Evolutionary conservation across 2,888 invertebrate species (phyloP).

Genomic region (Metellina segmentata): DNA sequence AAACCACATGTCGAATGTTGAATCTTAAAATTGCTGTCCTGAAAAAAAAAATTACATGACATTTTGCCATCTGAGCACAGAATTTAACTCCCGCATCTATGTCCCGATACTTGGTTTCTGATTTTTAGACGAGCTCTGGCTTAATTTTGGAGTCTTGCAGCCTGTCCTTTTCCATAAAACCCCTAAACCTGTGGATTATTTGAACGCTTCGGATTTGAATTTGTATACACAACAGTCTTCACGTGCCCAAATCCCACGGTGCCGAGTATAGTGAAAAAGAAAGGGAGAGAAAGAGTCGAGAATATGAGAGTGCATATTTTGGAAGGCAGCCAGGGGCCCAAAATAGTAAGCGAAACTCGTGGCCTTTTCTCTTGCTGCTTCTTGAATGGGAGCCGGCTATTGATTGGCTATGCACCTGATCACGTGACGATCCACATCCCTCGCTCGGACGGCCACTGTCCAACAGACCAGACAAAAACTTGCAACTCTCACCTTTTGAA

Average conservation of each 20-base stretch:
- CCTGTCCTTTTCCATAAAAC: no score
- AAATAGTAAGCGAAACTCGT: constrained; percentile 47
- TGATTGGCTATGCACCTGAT: constrained; percentile 33
- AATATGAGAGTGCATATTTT: constrained; percentile 2
- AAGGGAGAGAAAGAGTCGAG: neutral
- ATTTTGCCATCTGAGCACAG: no score
- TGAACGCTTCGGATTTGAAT: neutral
- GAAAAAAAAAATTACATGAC: no score
- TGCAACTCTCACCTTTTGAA: no score
- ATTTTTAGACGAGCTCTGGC: no score
- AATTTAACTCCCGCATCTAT: no score
- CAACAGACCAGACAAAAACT: no score
- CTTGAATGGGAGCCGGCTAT: constrained; percentile 45
- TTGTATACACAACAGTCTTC: neutral
- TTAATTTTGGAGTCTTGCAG: no score
- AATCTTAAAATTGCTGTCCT: no score
- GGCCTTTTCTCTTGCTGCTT: constrained; percentile 21
- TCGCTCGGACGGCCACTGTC: neutral
- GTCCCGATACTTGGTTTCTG: no score
- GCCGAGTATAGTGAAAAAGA: neutral
- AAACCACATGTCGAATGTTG: no score
- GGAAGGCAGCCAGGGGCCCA: constrained; percentile 37
- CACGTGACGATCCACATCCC: constrained; percentile 1
- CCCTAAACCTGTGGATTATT: no score
- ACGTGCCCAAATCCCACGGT: neutral